A percentile compares a stretch with the other conserved stretches of the same genome.
Evolutionary conservation across 2,113 vertebrate species (phyloP).

Genomic region (Sorex fumeus): DNA sequence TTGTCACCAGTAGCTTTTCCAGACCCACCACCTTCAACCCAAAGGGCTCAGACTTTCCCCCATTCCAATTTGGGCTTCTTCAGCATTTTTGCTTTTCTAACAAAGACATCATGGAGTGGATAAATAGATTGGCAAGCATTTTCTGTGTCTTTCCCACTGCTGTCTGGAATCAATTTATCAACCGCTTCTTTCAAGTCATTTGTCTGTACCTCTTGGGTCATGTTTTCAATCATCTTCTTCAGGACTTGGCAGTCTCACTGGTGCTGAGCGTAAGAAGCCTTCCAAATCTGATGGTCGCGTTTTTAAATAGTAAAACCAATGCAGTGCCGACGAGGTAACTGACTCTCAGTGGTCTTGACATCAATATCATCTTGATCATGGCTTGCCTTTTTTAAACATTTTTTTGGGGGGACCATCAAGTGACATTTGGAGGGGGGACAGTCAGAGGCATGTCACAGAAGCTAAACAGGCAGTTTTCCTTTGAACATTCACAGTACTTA

Average conservation of each 20-base stretch:
- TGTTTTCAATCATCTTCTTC: constrained; percentile 41
- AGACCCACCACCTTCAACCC: background rate
- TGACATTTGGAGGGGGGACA: constrained; percentile 85
- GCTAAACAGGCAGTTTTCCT: constrained; percentile 91
- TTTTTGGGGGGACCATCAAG: background rate
- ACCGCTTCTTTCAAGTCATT: background rate
- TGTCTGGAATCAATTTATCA: background rate
- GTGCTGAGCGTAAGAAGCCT: background rate
- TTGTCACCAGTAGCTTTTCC: background rate
- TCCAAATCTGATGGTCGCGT: background rate
- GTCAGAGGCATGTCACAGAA: constrained; percentile 97
- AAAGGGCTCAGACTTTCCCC: background rate
- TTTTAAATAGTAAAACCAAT: background rate
- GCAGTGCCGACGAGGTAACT: background rate
- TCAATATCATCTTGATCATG: background rate
- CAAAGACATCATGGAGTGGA: background rate
- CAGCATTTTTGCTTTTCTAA: background rate
- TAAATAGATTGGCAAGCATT: background rate
- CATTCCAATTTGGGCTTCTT: background rate
- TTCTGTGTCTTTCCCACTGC: background rate
- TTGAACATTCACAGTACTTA: constrained; percentile 94
- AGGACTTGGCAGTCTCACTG: background rate
- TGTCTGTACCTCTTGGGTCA: background rate
- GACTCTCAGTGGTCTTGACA: background rate
- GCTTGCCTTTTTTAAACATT: background rate